phyloP scores from a whole-genome alignment of 2,113 vertebrate genomes.

The Benitochromis conjunctus region DNA sequence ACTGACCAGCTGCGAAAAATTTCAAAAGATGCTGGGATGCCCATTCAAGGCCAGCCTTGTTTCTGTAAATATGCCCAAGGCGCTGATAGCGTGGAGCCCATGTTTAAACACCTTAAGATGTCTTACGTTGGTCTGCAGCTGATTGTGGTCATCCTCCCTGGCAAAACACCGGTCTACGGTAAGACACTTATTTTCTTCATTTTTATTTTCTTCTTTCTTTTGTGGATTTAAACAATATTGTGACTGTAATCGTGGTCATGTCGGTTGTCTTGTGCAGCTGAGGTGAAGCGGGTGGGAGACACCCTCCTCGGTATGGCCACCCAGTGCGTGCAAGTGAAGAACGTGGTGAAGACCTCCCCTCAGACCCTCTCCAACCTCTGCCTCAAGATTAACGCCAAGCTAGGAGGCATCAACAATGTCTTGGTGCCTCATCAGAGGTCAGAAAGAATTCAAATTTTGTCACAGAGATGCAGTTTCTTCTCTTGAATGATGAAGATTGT shows the following conservation, averaged over 20 bases:
- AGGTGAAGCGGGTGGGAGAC: slow-evolving; percentile 97
- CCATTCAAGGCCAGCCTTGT: slow-evolving; percentile 97
- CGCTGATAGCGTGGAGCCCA: slow-evolving; percentile 98
- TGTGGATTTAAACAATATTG: neutral
- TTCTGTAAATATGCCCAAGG: slow-evolving; percentile 99
- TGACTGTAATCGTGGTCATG: neutral
- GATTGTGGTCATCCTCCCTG: slow-evolving; percentile 96
- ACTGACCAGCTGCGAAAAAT: slow-evolving; percentile 98
- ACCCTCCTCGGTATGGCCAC: slow-evolving; percentile 98
- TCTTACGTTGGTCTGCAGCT: slow-evolving; percentile 97
- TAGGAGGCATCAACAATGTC: slow-evolving; percentile 98
- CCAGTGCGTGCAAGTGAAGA: slow-evolving; percentile 98
- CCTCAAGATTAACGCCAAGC: slow-evolving; percentile 98
- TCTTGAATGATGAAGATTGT: neutral
- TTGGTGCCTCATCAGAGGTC: slow-evolving; percentile 98
- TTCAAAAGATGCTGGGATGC: slow-evolving; percentile 98
- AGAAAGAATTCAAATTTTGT: neutral
- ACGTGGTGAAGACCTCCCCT: slow-evolving; percentile 97
- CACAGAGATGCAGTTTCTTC: neutral
- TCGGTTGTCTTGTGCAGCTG: slow-evolving; percentile 72
- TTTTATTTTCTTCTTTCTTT: neutral
- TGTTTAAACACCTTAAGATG: slow-evolving; percentile 99
- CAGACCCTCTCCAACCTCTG: slow-evolving; percentile 98
- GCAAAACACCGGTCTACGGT: slow-evolving; percentile 98
- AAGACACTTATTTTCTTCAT: slow-evolving; percentile 22